Evolutionary conservation across 2,113 vertebrate species (phyloP).

Genomic region (Bos javanicus): DNA sequence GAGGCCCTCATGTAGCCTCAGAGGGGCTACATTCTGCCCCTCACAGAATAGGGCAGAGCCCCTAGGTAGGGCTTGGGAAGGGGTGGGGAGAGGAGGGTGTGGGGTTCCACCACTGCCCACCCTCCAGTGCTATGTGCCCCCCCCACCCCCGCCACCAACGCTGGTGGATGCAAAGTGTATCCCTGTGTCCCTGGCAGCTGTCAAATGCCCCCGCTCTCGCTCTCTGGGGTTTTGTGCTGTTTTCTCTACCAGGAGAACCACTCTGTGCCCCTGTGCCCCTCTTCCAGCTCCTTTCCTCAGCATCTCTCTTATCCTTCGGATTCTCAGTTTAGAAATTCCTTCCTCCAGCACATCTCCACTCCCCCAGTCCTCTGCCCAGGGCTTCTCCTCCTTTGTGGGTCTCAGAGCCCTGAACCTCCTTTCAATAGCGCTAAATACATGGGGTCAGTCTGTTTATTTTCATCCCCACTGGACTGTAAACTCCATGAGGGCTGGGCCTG

Average conservation of each 20-base stretch:
- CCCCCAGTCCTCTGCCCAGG: too few relatives aligned
- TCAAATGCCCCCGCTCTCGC: not conserved
- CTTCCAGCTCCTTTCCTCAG: not conserved
- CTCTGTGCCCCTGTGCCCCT: not conserved
- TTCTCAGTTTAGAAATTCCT: not conserved
- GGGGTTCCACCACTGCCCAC: fast-evolving
- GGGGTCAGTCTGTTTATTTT: not conserved
- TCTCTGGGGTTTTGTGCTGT: not conserved
- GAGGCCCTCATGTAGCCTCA: not conserved
- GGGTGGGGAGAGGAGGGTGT: fast-evolving
- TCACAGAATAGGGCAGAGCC: not conserved
- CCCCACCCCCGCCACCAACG: too few relatives aligned
- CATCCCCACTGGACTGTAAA: not conserved
- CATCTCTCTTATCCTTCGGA: not conserved
- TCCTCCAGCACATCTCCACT: not conserved
- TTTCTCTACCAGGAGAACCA: not conserved
- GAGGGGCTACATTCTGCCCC: not conserved
- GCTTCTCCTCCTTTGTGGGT: not conserved
- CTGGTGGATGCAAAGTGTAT: not conserved
- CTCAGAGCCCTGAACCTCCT: not conserved
- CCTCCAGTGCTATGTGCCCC: too few relatives aligned
- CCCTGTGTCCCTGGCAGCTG: not conserved
- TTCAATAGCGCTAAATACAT: fast-evolving
- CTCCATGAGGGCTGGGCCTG: not conserved
- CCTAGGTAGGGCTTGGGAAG: not conserved